Percentiles rank a stretch among this genome's conserved stretches.
phyloP scores from a whole-genome alignment of 2,888 invertebrate genomes.

The Dicyrtoma fusca region DNA sequence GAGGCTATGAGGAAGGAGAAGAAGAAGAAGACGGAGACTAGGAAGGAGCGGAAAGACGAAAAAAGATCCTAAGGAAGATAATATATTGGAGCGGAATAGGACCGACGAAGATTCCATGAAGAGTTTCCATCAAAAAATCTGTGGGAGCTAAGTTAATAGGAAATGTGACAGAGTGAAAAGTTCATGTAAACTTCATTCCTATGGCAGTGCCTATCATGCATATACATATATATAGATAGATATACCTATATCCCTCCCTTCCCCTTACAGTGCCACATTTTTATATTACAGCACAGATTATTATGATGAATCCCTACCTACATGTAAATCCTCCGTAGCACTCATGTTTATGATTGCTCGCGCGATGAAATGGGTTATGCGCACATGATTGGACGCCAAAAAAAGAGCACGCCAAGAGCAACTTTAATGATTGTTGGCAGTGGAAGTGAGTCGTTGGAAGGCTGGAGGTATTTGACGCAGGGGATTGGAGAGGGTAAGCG shows the following conservation, averaged over 20 bases:
- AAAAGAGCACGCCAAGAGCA: too few relatives aligned
- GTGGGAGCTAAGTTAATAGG: constrained; percentile 15
- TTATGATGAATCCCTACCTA: neutral
- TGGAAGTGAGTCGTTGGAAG: too few relatives aligned
- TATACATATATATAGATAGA: too few relatives aligned
- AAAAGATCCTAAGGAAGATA: neutral
- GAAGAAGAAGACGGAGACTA: neutral
- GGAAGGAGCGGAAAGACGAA: constrained; percentile 11
- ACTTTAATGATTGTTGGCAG: too few relatives aligned
- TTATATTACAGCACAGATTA: neutral
- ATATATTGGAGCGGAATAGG: too few relatives aligned
- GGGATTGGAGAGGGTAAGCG: too few relatives aligned
- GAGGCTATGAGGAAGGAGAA: neutral
- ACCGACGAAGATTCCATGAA: too few relatives aligned
- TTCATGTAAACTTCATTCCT: neutral
- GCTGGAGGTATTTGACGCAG: too few relatives aligned
- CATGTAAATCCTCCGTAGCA: neutral
- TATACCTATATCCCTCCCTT: neutral
- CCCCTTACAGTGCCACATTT: neutral
- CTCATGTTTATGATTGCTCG: too few relatives aligned
- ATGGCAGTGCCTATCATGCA: neutral
- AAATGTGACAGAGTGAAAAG: constrained; percentile 11
- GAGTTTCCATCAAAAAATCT: too few relatives aligned
- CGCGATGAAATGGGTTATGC: too few relatives aligned
- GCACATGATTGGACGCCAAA: too few relatives aligned